Conservation (phyloP, 2,113 vertebrate species). For the Eclectus roratus region DNA sequence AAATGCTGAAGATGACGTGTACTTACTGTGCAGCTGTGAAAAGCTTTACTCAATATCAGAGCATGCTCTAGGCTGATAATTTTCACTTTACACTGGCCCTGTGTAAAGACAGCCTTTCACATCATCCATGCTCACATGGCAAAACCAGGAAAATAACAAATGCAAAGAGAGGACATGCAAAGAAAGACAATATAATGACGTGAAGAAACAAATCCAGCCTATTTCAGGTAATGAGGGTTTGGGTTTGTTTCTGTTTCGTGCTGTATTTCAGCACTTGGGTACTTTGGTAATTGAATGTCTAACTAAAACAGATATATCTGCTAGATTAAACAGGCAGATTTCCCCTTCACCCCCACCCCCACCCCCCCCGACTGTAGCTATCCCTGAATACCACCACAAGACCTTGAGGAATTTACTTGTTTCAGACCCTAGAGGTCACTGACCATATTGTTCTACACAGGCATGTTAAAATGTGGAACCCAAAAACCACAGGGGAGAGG, state of each 20-base stretch:
- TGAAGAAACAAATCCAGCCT: neutral
- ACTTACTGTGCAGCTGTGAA: neutral
- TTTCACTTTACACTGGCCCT: neutral
- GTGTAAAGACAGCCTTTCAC: neutral
- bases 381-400: neutral
- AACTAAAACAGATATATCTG: neutral
- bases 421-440: neutral
- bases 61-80: neutral
- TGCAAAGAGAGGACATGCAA: neutral
- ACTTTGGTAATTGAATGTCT: neutral
- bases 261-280: neutral
- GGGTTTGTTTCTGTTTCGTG: neutral
- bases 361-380: neutral
- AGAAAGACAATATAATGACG: neutral
- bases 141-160: neutral
- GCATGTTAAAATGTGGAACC: neutral
- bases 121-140: neutral
- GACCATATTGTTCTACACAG: constrained; percentile 13
- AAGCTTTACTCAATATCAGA: neutral
- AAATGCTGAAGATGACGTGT: neutral
- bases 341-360: neutral
- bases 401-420: neutral
- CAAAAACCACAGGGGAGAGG: neutral
- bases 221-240: neutral
- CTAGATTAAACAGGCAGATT: neutral